Conservation (phyloP, 1,140 invertebrate genomes). For the Zaprionus taronus region DNA sequence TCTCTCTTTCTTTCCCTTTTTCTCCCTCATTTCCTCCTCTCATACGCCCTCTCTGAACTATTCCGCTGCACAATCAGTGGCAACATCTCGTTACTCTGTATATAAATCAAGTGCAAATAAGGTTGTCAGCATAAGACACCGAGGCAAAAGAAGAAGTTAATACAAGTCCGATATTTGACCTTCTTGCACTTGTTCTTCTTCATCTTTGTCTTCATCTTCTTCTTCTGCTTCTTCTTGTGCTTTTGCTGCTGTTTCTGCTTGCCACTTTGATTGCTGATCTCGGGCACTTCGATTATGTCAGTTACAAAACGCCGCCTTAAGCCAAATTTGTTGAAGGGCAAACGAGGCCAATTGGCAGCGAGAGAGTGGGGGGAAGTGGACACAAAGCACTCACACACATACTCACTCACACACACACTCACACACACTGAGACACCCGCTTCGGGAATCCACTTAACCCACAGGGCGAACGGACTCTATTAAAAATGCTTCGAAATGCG, state of each 20-base stretch:
- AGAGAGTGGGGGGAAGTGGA: constrained; percentile 2
- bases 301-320: constrained; percentile 62
- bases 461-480: constrained; percentile 62
- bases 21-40: too few species aligned
- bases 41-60: background rate
- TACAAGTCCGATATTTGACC: constrained; percentile 11
- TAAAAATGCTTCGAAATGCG: constrained; percentile 79
- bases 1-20: too few species aligned
- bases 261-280: constrained; percentile 39
- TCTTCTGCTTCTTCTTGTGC: background rate
- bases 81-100: background rate
- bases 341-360: constrained; percentile 44
- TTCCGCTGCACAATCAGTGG: background rate
- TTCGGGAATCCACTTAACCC: constrained; percentile 56
- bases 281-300: constrained; percentile 43
- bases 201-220: background rate
- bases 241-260: background rate
- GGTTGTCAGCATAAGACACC: constrained; percentile 28
- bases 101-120: constrained; percentile 44
- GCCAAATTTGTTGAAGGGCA: constrained; percentile 59
- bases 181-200: background rate
- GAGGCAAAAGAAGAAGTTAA: constrained; percentile 1
- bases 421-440: constrained; percentile 3
- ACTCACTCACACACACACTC: background rate
- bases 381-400: background rate